Conservation (phyloP, 2,113 vertebrate species). For the human region DNA sequence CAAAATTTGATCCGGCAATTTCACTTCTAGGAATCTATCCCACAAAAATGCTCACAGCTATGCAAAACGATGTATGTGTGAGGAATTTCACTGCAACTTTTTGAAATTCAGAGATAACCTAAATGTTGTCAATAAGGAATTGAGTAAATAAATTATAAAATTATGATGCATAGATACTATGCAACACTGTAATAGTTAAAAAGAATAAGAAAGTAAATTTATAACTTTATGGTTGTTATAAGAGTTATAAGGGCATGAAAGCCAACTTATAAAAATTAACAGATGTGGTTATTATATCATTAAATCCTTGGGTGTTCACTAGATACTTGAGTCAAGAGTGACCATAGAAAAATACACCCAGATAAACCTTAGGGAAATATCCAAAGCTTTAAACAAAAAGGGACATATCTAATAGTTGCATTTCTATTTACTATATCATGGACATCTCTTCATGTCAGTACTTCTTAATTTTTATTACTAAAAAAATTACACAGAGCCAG, state of each 20-base stretch:
- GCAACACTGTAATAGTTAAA: background rate
- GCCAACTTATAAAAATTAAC: constrained; percentile 11
- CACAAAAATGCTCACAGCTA: background rate
- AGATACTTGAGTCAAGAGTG: constrained; percentile 27
- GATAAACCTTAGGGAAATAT: constrained; percentile 31
- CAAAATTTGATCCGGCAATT: constrained; percentile 28
- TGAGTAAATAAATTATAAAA: background rate
- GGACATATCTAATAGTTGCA: background rate
- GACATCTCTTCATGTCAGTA: background rate
- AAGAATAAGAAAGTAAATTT: constrained; percentile 1
- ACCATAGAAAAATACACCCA: background rate
- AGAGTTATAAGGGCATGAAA: background rate
- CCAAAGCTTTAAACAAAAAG: constrained; percentile 14
- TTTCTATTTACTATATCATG: constrained; percentile 3
- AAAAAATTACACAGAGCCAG: background rate
- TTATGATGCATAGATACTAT: background rate
- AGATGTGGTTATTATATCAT: background rate
- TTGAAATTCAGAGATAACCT: constrained; percentile 14
- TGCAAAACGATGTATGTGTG: background rate
- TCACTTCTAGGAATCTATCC: background rate
- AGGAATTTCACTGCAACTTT: background rate
- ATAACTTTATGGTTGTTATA: background rate
- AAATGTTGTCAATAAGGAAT: background rate
- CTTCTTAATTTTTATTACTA: constrained; percentile 10
- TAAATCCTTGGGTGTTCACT: constrained; percentile 2